phyloP scores from a whole-genome alignment of 2,797 vertebrate species.

The Ctenopoma multispine region DNA sequence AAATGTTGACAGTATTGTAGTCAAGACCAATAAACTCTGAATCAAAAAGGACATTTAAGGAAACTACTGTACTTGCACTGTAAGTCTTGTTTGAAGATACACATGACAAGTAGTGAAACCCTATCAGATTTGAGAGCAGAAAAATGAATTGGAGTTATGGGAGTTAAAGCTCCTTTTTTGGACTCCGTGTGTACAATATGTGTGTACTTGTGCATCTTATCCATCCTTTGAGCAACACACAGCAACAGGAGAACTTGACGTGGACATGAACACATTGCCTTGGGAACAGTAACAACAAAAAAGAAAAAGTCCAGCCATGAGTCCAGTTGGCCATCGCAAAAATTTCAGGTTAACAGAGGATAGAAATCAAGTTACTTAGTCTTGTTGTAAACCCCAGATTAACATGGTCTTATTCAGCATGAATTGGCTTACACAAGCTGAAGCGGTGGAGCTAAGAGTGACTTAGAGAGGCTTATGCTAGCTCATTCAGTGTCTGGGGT shows the following conservation, averaged over 20 bases:
- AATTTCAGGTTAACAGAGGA: constrained; percentile 78
- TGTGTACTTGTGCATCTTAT: background rate
- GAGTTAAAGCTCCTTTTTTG: constrained; percentile 9
- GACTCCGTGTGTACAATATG: constrained; percentile 3
- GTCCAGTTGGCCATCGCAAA: constrained; percentile 67
- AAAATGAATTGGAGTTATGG: constrained; percentile 19
- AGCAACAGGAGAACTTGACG: constrained; percentile 44
- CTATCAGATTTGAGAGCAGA: background rate
- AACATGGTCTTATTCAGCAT: constrained; percentile 83
- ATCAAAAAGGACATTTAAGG: background rate
- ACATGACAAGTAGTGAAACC: too few species aligned
- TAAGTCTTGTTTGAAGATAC: background rate
- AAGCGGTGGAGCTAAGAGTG: constrained; percentile 76
- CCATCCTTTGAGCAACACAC: constrained; percentile 1
- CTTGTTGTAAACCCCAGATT: constrained; percentile 78
- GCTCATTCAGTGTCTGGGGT: constrained; percentile 76
- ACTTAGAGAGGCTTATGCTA: constrained; percentile 81
- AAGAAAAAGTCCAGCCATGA: constrained; percentile 36
- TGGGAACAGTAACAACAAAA: constrained; percentile 70
- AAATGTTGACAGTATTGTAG: background rate
- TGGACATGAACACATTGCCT: constrained; percentile 49
- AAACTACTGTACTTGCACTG: background rate
- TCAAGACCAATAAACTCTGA: background rate
- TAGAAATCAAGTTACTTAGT: constrained; percentile 77
- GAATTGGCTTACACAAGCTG: constrained; percentile 76